Conservation (phyloP, 2,888 invertebrate species). For the Hedychridium roseum region DNA sequence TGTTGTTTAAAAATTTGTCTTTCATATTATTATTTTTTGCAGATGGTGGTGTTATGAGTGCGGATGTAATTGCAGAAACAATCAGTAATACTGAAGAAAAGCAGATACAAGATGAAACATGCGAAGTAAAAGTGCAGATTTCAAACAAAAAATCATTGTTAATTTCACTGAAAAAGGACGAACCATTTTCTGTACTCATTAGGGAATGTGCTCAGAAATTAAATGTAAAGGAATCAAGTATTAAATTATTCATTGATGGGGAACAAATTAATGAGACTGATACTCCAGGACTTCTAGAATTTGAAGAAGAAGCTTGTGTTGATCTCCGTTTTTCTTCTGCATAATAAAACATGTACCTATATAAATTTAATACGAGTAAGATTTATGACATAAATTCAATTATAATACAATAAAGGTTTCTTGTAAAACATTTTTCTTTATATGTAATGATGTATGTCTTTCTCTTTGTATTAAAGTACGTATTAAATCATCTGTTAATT, state of each 20-base stretch:
- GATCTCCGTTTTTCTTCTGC: conserved; percentile 37
- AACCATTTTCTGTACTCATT: conserved; percentile 39
- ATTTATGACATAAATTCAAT: no score
- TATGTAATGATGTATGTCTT: no score
- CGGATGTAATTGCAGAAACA: conserved; percentile 17
- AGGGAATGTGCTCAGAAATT: conserved; percentile 42
- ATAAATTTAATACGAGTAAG: no score
- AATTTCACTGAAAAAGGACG: conserved; percentile 34
- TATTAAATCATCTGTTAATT: no score
- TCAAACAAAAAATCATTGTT: conserved; percentile 39
- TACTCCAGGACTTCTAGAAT: conserved; percentile 52
- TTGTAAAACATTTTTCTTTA: no score
- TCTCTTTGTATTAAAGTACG: no score
- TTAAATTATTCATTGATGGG: conserved; percentile 55
- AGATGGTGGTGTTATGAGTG: conserved; percentile 50
- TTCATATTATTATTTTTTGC: conserved; percentile 13
- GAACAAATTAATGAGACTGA: conserved; percentile 43
- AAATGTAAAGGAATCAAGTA: conserved; percentile 35
- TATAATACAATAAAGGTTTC: no score
- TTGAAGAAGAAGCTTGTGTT: conserved; percentile 55
- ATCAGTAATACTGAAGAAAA: conserved; percentile 6
- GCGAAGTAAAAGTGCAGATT: conserved; percentile 52
- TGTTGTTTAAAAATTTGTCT: no score
- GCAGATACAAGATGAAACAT: conserved; percentile 27
- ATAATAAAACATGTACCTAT: no score